Evolutionary conservation across 2,888 invertebrate genomes (phyloP).

Genomic region (Pimpla rufipes): DNA sequence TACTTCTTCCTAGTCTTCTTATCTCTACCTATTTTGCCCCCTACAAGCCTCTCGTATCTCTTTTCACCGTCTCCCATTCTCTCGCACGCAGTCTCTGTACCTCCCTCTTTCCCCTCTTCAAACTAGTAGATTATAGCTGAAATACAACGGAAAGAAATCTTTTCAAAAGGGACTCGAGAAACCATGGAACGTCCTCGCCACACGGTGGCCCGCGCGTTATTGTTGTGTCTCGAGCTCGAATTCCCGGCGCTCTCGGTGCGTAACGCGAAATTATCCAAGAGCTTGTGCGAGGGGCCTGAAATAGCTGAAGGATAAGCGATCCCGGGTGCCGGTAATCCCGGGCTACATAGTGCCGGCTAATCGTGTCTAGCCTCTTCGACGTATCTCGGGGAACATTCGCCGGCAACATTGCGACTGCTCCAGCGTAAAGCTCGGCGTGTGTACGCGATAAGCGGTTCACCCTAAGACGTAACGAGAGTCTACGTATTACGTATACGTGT

Average conservation of each 20-base stretch:
- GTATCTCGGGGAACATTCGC: conserved; percentile 6
- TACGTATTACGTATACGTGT: background rate
- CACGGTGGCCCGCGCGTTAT: no score
- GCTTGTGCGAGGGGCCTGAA: background rate
- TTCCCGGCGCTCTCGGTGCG: background rate
- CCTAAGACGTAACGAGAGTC: background rate
- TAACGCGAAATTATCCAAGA: background rate
- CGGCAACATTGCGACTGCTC: conserved; percentile 10
- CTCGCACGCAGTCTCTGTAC: no score
- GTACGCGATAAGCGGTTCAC: conserved; percentile 40
- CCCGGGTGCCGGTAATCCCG: conserved; percentile 6
- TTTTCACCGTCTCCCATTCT: no score
- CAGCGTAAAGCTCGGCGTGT: background rate
- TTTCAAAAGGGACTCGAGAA: conserved; percentile 67
- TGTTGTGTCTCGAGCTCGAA: background rate
- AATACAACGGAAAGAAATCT: conserved; percentile 48
- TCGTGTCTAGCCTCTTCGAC: conserved; percentile 10
- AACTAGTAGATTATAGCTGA: conserved; percentile 36
- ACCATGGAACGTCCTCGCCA: conserved; percentile 54
- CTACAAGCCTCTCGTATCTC: no score
- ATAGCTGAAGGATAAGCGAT: conserved; percentile 31
- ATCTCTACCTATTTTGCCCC: no score
- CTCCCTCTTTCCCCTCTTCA: background rate
- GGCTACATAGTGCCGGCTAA: conserved; percentile 5
- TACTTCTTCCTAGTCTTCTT: background rate